These are phyloP conservation scores for Proteles cristata DNA, from an alignment of 2,113 vertebrate genomes.

Conservation along the genomic window DNA sequence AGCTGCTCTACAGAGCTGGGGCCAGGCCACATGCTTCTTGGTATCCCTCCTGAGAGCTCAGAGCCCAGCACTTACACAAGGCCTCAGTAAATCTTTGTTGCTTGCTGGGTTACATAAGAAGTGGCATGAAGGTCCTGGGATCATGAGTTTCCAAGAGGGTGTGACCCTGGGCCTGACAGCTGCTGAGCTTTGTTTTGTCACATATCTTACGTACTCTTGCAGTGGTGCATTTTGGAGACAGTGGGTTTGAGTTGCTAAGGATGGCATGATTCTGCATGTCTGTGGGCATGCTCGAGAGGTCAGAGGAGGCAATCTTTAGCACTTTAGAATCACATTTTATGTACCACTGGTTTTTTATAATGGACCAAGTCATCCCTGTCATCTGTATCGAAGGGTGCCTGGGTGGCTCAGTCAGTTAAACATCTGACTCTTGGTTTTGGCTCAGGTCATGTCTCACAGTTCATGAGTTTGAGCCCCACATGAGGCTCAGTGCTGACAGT, in stretches of 20 bases:
- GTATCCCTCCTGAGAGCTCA: background rate
- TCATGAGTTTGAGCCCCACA: too few relatives aligned
- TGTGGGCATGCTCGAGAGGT: background rate
- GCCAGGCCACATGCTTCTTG: background rate
- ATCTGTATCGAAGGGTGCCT: background rate
- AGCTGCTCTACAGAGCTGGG: conserved; percentile 7
- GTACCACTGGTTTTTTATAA: background rate
- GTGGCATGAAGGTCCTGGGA: background rate
- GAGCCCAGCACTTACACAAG: background rate
- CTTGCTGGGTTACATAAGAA: background rate
- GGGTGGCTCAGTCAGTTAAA: too few relatives aligned
- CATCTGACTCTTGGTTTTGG: too few relatives aligned
- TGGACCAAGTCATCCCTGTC: background rate
- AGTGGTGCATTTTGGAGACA: background rate
- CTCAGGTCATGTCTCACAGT: too few relatives aligned
- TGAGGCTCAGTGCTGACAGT: too few relatives aligned
- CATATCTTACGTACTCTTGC: background rate
- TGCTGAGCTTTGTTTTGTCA: background rate
- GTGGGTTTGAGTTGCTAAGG: background rate
- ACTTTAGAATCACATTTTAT: background rate
- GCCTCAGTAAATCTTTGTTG: background rate
- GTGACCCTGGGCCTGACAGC: background rate
- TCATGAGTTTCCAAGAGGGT: background rate
- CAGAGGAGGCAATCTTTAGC: background rate
- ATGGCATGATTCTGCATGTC: background rate